Percentiles rank a stretch among this genome's conserved stretches.
These are phyloP conservation scores for Pocillopora verrucosa DNA, from an alignment of 64 coral and sea anemone species.

Conservation along the genomic window DNA sequence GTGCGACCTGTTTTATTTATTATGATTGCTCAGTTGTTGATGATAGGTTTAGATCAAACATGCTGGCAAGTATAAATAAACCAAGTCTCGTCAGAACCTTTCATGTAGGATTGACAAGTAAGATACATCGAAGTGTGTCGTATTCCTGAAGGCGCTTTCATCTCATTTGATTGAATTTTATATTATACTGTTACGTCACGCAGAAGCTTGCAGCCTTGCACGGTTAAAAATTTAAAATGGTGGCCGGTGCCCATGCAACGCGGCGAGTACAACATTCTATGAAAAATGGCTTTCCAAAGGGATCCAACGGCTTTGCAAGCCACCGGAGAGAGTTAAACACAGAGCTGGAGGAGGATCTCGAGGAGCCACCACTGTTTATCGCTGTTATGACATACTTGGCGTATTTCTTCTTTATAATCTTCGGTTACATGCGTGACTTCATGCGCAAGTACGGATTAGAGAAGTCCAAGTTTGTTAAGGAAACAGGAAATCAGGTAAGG, in stretches of 20 bases:
- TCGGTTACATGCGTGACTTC: constrained; percentile 74
- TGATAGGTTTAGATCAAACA: no score
- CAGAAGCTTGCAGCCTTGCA: not conserved
- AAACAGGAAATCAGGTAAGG: constrained; percentile 67
- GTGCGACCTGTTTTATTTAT: no score
- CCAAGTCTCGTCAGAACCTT: no score
- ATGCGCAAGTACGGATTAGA: constrained; percentile 76
- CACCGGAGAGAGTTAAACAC: not conserved
- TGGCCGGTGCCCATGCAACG: not conserved
- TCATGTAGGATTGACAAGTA: no score
- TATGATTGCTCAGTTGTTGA: no score
- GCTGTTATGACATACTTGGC: constrained; percentile 71
- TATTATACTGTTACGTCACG: not conserved
- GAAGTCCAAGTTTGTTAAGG: constrained; percentile 62
- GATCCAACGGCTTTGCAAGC: not conserved
- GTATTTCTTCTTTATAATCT: constrained; percentile 59
- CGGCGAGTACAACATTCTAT: not conserved
- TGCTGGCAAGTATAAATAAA: no score
- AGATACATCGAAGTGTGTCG: not conserved
- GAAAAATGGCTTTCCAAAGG: not conserved
- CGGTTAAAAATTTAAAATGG: not conserved
- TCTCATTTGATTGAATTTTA: no score
- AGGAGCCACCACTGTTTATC: constrained; percentile 51
- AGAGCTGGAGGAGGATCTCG: constrained; percentile 37
- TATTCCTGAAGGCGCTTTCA: not conserved